Base-by-base conservation (phyloP, 1,140 invertebrate species). In the Microplitis mediator region DNA sequence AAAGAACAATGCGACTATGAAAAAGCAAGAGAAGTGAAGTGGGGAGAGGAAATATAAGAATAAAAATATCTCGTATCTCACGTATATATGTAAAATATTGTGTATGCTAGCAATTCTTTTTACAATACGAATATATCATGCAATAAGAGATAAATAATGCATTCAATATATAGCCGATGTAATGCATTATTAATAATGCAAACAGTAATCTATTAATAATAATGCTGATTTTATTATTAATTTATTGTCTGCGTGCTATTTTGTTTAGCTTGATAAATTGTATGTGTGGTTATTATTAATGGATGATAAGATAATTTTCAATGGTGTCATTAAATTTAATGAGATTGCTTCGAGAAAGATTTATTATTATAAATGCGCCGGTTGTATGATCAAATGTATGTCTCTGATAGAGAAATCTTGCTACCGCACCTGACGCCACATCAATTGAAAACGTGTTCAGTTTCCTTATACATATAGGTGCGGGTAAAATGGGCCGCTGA, bases 391-490 rank as follows among this genome's bases (percentile, higher is more conserved):
- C 31, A 13, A 58, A 50, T 61, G 56, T 61, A 35, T 56, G 52
- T n/a, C 13, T 51, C 66, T 50, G 32, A 71, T 58, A 32, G 39
- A 14, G 14, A 71, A 71, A 71, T 71, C 61, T 45, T 35, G 50
- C 58, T n/a, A 35, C 3, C 13, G 16, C 23, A 34, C 69, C 58
- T 71, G 69, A 13, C 16, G 50, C 69, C 39, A 50, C 36, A 32
- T 52, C 70, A 54, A 70, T 75, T 72, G 74, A 72, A 72, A 75
- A 75, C 74, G 74, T 75, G 74, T 72, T 75, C 64, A 16, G 72
- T 70, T 70, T 74, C n/a, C 14, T 23, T 23, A 23, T 23, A n/a
- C 14, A 45, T 11, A 6, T 45, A 11, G 39, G 0, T 4, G 6
- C 2, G 0, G 23, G 23, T 2, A 23, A 23, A 23, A 23, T 2